A percentile compares a stretch with the other conserved stretches of the same genome.
Evolutionary conservation across 2,888 invertebrate species (phyloP).

Genomic region (Apamea anceps): DNA sequence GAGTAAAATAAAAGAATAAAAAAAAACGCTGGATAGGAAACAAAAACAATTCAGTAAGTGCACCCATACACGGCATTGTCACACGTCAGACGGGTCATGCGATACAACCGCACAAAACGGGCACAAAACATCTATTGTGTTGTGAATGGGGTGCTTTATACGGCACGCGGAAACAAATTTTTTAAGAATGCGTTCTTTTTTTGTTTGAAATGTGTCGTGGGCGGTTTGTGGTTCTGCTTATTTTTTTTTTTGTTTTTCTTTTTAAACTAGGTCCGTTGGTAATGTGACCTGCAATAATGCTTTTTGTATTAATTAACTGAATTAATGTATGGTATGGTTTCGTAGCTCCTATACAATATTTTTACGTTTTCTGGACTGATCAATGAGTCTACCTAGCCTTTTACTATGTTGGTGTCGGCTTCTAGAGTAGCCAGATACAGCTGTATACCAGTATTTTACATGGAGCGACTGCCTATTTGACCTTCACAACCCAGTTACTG

Average conservation of each 20-base stretch:
- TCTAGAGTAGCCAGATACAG: too few species aligned
- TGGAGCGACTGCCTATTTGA: background rate
- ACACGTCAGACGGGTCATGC: constrained; percentile 79
- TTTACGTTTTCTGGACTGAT: background rate
- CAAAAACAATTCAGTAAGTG: constrained; percentile 89
- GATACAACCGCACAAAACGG: constrained; percentile 77
- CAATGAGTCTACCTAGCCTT: too few species aligned
- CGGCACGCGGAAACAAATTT: constrained; percentile 86
- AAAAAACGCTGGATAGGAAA: constrained; percentile 72
- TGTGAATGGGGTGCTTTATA: constrained; percentile 87
- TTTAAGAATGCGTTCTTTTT: constrained; percentile 85
- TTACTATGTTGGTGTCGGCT: too few species aligned
- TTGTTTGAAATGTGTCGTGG: constrained; percentile 71
- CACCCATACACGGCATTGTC: constrained; percentile 77
- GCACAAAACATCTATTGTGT: constrained; percentile 86
- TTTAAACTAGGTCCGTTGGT: constrained; percentile 8
- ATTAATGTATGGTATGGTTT: background rate
- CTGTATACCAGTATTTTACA: background rate
- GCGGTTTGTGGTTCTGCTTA: constrained; percentile 60
- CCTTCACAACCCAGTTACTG: background rate
- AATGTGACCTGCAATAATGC: background rate
- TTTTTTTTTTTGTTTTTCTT: constrained; percentile 23
- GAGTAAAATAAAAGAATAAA: constrained; percentile 59
- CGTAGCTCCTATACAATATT: background rate
- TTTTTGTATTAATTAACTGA: background rate